Evolutionary conservation across 2,888 invertebrate genomes (phyloP), one percentile per base, ranked within the genome.

Genomic region (Amblyjoppa proteus): DNA sequence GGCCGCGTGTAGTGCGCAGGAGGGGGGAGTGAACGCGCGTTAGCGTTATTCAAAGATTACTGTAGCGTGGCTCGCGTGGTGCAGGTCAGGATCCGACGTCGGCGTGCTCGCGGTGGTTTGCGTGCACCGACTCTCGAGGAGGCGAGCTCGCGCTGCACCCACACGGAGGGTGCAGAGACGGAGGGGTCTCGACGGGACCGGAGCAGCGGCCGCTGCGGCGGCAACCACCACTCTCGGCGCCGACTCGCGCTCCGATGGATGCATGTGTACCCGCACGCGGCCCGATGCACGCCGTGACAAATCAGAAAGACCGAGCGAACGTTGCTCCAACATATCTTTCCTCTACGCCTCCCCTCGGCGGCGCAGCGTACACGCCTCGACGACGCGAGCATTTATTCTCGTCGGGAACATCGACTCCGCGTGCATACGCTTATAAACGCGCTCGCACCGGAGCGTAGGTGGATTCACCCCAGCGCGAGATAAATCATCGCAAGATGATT

Each of bases 21-120:
- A 66, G 58, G 68, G 58, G 68, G 76, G 76, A 77, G 79, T 41
- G 76, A 76, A 66, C 56, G 76, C 64, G 38, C 58, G 61, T 61
- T 70, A 83, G 83, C 71, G 82, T 73, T 83, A 85, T 85, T 83
- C 83, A 73, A 78, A 83, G 83, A 86, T 80, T 81, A 83, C 77
- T 70, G 79, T 66, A 68, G 74, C 74, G 61, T 61, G 28, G 71
- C 66, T 75, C 83, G 83, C 83, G 84, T 90, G 86, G 88, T 88
- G 90, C 90, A 90, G 90, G 90, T 90, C 90, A 90, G 90, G 89
- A 89, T 86, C 84, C 88, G 85, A 74, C 79, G 79, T 85, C 85
- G 25, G 28, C 13, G 28, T 80, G 85, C 76, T 85, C 83, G 83
- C 83, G 71, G 71, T 79, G 69, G 75, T 76, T 81, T 53, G 49